A percentile compares a stretch with the other conserved stretches of the same genome.
Evolutionary conservation across 2,113 vertebrate species (phyloP).

Genomic region (Oxyruncus cristatus): DNA sequence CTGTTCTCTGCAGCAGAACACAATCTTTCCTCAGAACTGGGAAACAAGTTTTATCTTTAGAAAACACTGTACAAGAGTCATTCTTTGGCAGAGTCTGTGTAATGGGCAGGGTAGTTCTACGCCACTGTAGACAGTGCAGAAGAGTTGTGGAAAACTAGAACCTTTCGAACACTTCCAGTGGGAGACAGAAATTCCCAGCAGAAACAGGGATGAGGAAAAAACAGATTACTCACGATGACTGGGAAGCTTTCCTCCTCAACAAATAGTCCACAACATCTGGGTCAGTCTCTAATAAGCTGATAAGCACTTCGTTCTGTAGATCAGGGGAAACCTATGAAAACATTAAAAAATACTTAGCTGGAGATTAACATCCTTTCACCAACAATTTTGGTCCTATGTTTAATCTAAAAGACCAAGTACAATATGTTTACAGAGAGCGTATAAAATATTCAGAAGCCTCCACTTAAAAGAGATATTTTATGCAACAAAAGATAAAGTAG

Average conservation of each 20-base stretch:
- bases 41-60: constrained; percentile 12
- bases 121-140: neutral
- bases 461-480: neutral
- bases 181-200: constrained; percentile 49
- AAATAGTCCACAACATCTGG: constrained; percentile 96
- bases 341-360: neutral
- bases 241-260: constrained; percentile 90
- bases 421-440: neutral
- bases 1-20: neutral
- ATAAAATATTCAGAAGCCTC: neutral
- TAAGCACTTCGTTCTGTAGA: constrained; percentile 94
- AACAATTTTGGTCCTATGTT: neutral
- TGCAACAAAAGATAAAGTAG: neutral
- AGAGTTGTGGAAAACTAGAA: constrained; percentile 51
- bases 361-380: neutral
- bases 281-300: constrained; percentile 91
- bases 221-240: constrained; percentile 83
- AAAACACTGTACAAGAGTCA: constrained; percentile 24
- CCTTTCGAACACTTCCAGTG: constrained; percentile 38
- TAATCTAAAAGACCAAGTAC: neutral
- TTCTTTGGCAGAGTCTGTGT: constrained; percentile 58
- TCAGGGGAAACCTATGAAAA: constrained; percentile 87
- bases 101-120: neutral
- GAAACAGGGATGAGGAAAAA: constrained; percentile 29
- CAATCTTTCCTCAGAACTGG: neutral